Base-by-base conservation (phyloP, 2,113 vertebrate genomes). In the Ceyx cyanopectus region DNA sequence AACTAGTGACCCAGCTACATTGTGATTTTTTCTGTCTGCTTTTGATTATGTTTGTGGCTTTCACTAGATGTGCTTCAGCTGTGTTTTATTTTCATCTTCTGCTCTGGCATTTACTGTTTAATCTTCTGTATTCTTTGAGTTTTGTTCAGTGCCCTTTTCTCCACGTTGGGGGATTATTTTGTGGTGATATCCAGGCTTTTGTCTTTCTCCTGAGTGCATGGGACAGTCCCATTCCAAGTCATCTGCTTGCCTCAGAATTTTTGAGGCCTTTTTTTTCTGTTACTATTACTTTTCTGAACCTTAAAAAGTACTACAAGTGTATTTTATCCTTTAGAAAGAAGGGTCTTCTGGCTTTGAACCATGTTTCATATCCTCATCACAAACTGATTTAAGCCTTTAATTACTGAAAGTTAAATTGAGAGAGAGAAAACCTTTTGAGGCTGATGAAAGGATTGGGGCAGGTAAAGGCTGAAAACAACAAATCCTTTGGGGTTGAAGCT, bases 11-110 rank as follows among this genome's bases (percentile, higher is more conserved):
- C 83, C 89, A 83, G 85, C 81, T 66, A 30, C 1, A 7, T 41
- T 93, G 94, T 76, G 86, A 92, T 97, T 96, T 96, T 96, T 96
- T 87, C 88, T 90, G 93, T 93, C 94, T 97, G 93, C 7, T 79
- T 96, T 96, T 95, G 94, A 95, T 97, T 97, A 96, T 65, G 65
- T 88, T 77, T 94, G 87, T 60, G 37, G 95, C 95, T 96, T 97
- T 86, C 82, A 21, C 27, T 80, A 76, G 69, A 81, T 89, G 85
- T 92, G 76, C 84, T 80, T 87, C 94, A 88, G 82, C 10, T 90
- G 87, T 91, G 94, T 95, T 96, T 97, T 96, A 97, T 95, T 97
- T 96, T 90, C 81, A 78, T 94, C 86, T 84, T 60, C 62, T 86
- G 34, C 86, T 85, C 73, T 83, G 92, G 91, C 82, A 88, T 96